These are phyloP conservation scores for Porites lutea DNA, from an alignment of 64 coral and sea anemone genomes.

Conservation along the genomic window DNA sequence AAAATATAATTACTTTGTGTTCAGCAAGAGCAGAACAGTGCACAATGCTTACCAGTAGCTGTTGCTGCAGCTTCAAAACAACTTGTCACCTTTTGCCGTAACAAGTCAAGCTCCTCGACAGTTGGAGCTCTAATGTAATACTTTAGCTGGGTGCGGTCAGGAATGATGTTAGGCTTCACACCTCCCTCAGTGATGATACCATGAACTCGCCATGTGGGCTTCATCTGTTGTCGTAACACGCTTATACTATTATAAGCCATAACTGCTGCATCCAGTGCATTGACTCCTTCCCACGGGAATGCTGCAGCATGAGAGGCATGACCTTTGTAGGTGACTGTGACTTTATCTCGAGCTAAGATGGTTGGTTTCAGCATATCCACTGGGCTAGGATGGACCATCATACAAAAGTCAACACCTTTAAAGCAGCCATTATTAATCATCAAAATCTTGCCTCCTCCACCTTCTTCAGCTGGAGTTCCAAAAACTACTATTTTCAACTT, in stretches of 20 bases:
- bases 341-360: constrained; percentile 13
- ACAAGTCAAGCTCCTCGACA: constrained; percentile 35
- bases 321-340: constrained; percentile 76
- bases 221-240: constrained; percentile 86
- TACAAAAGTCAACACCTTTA: constrained; percentile 87
- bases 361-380: constrained; percentile 48
- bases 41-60: constrained; percentile 58
- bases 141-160: constrained; percentile 75
- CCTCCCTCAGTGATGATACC: constrained; percentile 82
- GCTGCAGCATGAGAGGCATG: constrained; percentile 72
- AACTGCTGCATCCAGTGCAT: constrained; percentile 95
- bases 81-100: constrained; percentile 54
- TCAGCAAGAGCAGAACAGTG: too few relatives aligned
- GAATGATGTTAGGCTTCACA: constrained; percentile 82
- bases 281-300: constrained; percentile 89
- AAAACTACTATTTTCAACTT: constrained; percentile 65
- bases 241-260: constrained; percentile 81
- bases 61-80: constrained; percentile 85
- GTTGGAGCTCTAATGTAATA: constrained; percentile 56
- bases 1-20: too few relatives aligned
- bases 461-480: constrained; percentile 92
- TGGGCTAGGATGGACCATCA: constrained; percentile 84
- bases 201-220: constrained; percentile 88
- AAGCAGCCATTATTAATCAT: constrained; percentile 92
- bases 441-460: constrained; percentile 76